Conservation (phyloP, 2,797 vertebrate genomes). For the Phoeniculus purpureus region DNA sequence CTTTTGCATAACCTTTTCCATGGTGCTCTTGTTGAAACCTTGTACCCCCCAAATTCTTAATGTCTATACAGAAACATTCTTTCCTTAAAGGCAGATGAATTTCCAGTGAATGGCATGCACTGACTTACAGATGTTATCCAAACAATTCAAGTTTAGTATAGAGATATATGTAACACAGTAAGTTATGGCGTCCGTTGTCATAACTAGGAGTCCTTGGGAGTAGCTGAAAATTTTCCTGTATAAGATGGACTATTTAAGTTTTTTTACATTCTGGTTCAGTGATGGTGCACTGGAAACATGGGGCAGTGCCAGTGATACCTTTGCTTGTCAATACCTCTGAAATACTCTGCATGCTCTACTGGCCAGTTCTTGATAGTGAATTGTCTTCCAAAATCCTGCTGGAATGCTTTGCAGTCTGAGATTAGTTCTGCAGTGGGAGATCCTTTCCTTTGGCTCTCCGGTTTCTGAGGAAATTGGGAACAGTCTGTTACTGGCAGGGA, state of each 20-base stretch:
- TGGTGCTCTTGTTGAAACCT: neutral
- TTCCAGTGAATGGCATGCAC: neutral
- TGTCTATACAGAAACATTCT: neutral
- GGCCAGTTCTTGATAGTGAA: neutral
- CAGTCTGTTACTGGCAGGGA: neutral
- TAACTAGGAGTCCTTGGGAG: neutral
- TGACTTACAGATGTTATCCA: neutral
- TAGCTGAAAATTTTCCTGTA: neutral
- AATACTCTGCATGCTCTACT: neutral
- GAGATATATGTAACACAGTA: neutral
- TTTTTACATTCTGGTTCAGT: neutral
- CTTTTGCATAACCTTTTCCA: slow-evolving; percentile 45
- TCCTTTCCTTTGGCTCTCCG: neutral
- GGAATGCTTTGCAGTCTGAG: neutral
- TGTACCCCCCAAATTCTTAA: neutral
- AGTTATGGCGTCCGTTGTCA: neutral
- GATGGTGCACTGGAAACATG: neutral
- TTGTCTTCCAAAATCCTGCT: neutral
- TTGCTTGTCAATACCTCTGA: neutral
- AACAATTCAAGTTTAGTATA: neutral
- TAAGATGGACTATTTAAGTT: neutral
- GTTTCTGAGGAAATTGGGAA: neutral
- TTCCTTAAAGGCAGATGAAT: neutral
- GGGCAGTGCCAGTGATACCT: neutral
- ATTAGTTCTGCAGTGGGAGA: neutral